Conservation (phyloP, 2,888 invertebrate species). For the Apamea epomidion region DNA sequence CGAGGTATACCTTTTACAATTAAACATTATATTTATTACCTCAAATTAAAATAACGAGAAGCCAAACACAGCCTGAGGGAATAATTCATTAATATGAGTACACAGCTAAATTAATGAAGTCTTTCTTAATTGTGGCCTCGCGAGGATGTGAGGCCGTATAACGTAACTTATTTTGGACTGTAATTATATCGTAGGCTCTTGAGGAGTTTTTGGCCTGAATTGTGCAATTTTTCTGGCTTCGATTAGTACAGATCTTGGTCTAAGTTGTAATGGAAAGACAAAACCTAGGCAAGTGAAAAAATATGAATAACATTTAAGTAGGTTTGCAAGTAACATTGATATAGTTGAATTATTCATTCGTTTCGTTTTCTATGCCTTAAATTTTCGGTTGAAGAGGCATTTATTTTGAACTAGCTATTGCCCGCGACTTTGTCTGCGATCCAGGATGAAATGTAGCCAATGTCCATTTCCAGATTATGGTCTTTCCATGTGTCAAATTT, state of each 20-base stretch:
- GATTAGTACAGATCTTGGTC: not conserved
- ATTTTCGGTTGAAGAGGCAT: not conserved
- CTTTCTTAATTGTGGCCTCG: slow-evolving; percentile 48
- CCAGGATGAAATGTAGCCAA: too few species aligned
- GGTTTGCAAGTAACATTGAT: not conserved
- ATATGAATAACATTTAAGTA: not conserved
- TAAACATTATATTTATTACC: slow-evolving; percentile 31
- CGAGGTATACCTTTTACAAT: slow-evolving; percentile 12
- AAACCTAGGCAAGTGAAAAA: not conserved
- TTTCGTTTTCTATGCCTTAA: not conserved
- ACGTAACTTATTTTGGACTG: not conserved
- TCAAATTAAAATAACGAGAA: slow-evolving; percentile 53
- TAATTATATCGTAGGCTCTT: slow-evolving; percentile 2
- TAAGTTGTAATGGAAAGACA: not conserved
- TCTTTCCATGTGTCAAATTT: too few species aligned
- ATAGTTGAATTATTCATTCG: not conserved
- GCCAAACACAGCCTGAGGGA: slow-evolving; percentile 49
- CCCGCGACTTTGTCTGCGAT: too few species aligned
- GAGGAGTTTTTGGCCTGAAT: not conserved
- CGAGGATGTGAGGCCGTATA: slow-evolving; percentile 32
- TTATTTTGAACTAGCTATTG: not conserved
- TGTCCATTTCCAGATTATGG: too few species aligned
- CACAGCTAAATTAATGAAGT: slow-evolving; percentile 59
- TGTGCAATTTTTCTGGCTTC: not conserved
- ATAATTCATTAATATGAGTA: slow-evolving; percentile 58